phyloP scores from a whole-genome alignment of 1,140 invertebrate species.

The Alviniconcha marisindica region DNA sequence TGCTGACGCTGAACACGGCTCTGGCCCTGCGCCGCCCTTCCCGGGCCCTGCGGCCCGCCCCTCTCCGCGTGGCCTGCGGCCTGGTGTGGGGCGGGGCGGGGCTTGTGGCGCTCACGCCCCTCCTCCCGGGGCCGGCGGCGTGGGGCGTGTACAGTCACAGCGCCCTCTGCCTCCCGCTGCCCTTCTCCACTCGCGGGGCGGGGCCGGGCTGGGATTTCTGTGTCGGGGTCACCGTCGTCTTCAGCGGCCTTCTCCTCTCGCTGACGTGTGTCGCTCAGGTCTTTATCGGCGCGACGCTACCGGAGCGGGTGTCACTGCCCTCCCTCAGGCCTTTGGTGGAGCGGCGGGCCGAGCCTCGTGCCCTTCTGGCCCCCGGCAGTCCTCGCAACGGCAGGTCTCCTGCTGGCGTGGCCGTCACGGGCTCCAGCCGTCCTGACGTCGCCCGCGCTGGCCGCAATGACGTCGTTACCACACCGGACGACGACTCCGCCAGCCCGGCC shows the following conservation, averaged over 20 bases:
- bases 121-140: neutral
- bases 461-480: too few relatives aligned
- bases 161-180: neutral
- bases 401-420: too few relatives aligned
- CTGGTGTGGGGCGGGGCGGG: neutral
- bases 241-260: neutral
- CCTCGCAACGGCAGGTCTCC: too few relatives aligned
- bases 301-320: too few relatives aligned
- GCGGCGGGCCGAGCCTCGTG: too few relatives aligned
- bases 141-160: neutral
- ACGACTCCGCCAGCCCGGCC: too few relatives aligned
- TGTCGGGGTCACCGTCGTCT: neutral
- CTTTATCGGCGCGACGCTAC: neutral
- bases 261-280: neutral
- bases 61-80: neutral
- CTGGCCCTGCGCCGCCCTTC: neutral
- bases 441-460: too few relatives aligned
- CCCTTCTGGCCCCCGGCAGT: too few relatives aligned
- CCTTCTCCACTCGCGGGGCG: neutral
- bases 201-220: too few relatives aligned
- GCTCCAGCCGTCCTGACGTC: too few relatives aligned
- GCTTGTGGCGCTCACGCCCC: neutral
- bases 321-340: too few relatives aligned
- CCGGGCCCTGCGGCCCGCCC: neutral
- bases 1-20: neutral